phyloP scores from a whole-genome alignment of 2,888 invertebrate species.

The Branchipolynoe longqiensis region DNA sequence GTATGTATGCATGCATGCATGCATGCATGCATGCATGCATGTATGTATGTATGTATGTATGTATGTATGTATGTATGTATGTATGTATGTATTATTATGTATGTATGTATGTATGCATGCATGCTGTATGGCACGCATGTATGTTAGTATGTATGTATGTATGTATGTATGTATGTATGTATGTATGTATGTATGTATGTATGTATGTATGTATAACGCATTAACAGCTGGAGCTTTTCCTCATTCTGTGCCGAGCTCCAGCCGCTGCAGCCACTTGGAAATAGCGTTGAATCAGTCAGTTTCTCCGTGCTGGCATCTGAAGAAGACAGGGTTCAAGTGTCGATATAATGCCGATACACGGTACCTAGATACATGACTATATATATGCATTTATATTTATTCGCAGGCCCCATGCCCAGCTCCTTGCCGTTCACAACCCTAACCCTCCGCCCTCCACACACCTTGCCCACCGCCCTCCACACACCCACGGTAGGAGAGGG shows the following conservation, averaged over 20 bases:
- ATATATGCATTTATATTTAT: background rate
- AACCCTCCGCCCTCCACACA: background rate
- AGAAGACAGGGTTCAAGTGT: conserved; percentile 45
- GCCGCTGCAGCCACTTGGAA: background rate
- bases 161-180: too few relatives aligned
- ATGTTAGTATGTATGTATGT: too few relatives aligned
- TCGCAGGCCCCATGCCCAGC: background rate
- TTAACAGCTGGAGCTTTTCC: background rate
- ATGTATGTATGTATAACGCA: too few relatives aligned
- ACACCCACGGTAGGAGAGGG: background rate
- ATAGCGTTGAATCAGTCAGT: background rate
- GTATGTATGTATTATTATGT: too few relatives aligned
- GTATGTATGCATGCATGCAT: background rate
- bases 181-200: too few relatives aligned
- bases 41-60: too few relatives aligned
- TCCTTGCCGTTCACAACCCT: background rate
- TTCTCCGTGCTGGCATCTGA: background rate
- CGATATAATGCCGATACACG: conserved; percentile 22
- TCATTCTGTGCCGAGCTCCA: background rate
- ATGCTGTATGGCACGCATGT: too few relatives aligned
- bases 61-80: too few relatives aligned
- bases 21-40: too few relatives aligned
- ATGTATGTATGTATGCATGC: too few relatives aligned
- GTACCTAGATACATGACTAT: conserved; percentile 31
- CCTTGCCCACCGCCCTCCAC: background rate